A percentile compares a stretch with the other conserved stretches of the same genome.
These are phyloP conservation scores for Muschampia plurimacula DNA, from an alignment of 2,888 invertebrate genomes.

Conservation along the genomic window DNA sequence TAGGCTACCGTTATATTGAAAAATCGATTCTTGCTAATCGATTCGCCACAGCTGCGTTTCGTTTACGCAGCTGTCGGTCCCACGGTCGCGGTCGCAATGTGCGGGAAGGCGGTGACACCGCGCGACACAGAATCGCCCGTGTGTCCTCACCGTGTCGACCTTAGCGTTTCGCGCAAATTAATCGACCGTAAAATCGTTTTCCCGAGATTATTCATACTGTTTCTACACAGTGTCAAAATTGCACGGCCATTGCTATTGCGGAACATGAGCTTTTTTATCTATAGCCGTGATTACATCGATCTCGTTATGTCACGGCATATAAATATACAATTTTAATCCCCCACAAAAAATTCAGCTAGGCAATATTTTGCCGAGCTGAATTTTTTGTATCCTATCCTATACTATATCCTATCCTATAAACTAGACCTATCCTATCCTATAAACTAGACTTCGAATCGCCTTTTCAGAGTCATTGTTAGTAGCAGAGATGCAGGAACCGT, in stretches of 20 bases:
- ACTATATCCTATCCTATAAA: slow-evolving; percentile 40
- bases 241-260: slow-evolving; percentile 46
- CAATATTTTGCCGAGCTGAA: slow-evolving; percentile 41
- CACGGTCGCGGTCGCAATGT: slow-evolving; percentile 65
- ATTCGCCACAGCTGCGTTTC: slow-evolving; percentile 78
- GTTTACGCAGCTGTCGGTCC: slow-evolving; percentile 75
- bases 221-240: slow-evolving; percentile 63
- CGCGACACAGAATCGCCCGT: slow-evolving; percentile 40
- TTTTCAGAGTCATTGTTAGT: slow-evolving; percentile 21
- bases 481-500: slow-evolving; percentile 20
- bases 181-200: slow-evolving; percentile 71
- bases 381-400: slow-evolving; percentile 34
- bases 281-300: slow-evolving; percentile 44
- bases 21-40: slow-evolving; percentile 81
- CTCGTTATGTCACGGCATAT: slow-evolving; percentile 49
- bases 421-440: slow-evolving; percentile 39
- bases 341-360: slow-evolving; percentile 44
- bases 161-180: slow-evolving; percentile 58
- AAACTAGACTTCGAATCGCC: slow-evolving; percentile 40
- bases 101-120: slow-evolving; percentile 35
- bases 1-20: slow-evolving; percentile 82
- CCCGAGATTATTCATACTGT: slow-evolving; percentile 65
- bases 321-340: slow-evolving; percentile 47
- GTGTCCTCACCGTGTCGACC: slow-evolving; percentile 60
- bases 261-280: slow-evolving; percentile 49